A percentile compares a stretch with the other conserved stretches of the same genome.
Conservation (phyloP, 2,113 vertebrate species). For the Brachypodius melanocephalos region DNA sequence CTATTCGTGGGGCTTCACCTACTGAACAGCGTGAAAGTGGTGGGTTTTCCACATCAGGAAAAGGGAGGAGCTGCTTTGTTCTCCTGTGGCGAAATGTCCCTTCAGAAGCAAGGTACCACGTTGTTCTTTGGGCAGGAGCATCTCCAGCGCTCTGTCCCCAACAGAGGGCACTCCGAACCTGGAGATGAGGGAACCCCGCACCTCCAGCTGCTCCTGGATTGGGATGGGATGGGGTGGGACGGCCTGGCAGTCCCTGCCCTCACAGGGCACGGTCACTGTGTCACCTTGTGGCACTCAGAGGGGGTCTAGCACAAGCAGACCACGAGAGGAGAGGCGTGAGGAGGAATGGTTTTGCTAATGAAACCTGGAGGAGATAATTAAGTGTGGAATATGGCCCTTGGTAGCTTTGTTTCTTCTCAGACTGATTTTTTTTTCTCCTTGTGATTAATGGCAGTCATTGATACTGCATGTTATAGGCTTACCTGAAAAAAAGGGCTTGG, state of each 20-base stretch:
- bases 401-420: neutral
- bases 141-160: neutral
- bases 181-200: neutral
- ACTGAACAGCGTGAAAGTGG: accelerated
- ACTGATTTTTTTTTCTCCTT: neutral
- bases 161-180: constrained; percentile 42
- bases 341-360: neutral
- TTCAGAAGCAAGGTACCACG: accelerated
- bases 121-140: accelerated
- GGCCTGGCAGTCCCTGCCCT: too few relatives aligned
- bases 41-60: neutral
- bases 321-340: neutral
- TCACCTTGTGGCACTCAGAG: accelerated
- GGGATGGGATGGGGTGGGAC: accelerated
- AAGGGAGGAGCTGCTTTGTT: neutral
- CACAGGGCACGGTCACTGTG: too few relatives aligned
- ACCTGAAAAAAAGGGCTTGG: neutral
- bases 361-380: neutral
- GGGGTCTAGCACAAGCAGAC: neutral
- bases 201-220: neutral
- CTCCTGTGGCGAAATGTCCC: neutral
- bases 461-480: neutral
- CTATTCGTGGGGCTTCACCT: neutral
- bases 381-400: neutral
- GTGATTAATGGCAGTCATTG: neutral